Conservation (phyloP, 2,797 vertebrate species). For the Borostomias antarcticus region DNA sequence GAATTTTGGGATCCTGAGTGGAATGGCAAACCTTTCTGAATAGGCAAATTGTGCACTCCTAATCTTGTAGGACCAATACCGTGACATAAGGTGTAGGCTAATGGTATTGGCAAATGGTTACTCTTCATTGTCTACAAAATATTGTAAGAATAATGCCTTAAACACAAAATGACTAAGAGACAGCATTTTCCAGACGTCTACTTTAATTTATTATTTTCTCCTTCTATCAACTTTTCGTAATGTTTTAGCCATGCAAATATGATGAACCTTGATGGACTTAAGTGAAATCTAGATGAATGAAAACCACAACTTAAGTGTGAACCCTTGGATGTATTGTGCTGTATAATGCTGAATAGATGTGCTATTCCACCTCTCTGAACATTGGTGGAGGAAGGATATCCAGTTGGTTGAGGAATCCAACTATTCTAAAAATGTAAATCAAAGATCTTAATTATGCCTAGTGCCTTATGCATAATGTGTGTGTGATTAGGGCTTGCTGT, state of each 20-base stretch:
- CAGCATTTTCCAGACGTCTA: constrained; percentile 6
- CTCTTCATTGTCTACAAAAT: constrained; percentile 40
- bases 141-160: constrained; percentile 39
- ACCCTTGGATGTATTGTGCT: not conserved
- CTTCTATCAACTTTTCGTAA: constrained; percentile 23
- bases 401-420: too few relatives aligned
- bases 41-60: too few relatives aligned
- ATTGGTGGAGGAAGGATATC: too few relatives aligned
- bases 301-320: not conserved
- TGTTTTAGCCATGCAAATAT: not conserved
- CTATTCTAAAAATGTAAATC: not conserved
- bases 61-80: too few relatives aligned
- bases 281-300: constrained; percentile 7
- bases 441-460: not conserved
- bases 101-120: constrained; percentile 39
- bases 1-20: too few relatives aligned
- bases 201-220: constrained; percentile 26
- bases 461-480: too few relatives aligned
- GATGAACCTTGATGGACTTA: constrained; percentile 11
- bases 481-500: constrained; percentile 15
- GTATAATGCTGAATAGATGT: too few relatives aligned
- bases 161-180: constrained; percentile 29
- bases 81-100: too few relatives aligned
- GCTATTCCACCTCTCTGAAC: too few relatives aligned
- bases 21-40: too few relatives aligned